These are phyloP conservation scores for Scaeva pyrastri DNA, from an alignment of 2,888 invertebrate genomes.

Conservation along the genomic window DNA sequence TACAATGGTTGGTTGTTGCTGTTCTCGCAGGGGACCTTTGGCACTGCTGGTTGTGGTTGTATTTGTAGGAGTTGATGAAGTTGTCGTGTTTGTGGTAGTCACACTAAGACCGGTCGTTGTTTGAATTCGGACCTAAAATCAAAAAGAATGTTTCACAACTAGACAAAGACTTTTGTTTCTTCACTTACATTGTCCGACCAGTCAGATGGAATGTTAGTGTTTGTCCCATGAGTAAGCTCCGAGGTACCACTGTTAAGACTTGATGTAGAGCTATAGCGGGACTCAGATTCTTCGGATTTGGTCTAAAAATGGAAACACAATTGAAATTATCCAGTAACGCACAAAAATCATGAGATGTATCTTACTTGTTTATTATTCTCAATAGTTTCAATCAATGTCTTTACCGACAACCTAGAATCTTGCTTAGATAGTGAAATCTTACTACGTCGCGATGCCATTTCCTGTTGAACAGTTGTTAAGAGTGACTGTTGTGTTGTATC, in stretches of 20 bases:
- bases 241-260: conserved; percentile 86
- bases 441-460: conserved; percentile 86
- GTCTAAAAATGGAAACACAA: conserved; percentile 78
- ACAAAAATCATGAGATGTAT: conserved; percentile 79
- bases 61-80: conserved; percentile 70
- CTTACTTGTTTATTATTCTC: conserved; percentile 92
- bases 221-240: conserved; percentile 80
- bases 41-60: conserved; percentile 76
- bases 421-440: conserved; percentile 85
- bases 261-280: conserved; percentile 88
- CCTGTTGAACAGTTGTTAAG: conserved; percentile 85
- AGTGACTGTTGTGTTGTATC: conserved; percentile 85
- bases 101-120: conserved; percentile 42
- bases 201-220: conserved; percentile 78
- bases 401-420: conserved; percentile 94
- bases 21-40: conserved; percentile 85
- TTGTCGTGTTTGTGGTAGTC: conserved; percentile 75
- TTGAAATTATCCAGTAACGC: neutral
- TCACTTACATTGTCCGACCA: conserved; percentile 82
- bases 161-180: neutral
- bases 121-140: conserved; percentile 79
- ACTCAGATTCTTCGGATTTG: conserved; percentile 84
- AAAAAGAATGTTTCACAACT: neutral
- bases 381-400: conserved; percentile 95
- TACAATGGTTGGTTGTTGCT: conserved; percentile 80